Evolutionary conservation across 2,797 vertebrate genomes (phyloP).

Genomic region (Leuciscus waleckii): DNA sequence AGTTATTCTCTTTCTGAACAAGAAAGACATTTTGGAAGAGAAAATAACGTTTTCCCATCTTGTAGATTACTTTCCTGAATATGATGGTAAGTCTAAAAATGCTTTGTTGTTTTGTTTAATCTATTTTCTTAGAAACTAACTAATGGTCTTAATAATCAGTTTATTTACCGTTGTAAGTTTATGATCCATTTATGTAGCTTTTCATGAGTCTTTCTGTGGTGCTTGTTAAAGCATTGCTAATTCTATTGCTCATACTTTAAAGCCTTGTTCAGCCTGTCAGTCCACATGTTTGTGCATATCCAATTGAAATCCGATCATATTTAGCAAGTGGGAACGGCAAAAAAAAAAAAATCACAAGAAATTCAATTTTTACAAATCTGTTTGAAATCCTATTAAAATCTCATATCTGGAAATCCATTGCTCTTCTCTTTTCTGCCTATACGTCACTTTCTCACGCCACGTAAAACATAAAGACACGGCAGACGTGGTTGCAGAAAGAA

Average conservation of each 20-base stretch:
- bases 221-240: background rate
- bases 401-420: background rate
- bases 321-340: background rate
- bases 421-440: no score
- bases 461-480: no score
- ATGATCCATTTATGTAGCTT: background rate
- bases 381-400: background rate
- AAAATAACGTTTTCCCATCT: constrained; percentile 80
- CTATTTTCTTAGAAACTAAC: background rate
- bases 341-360: no score
- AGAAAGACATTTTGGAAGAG: constrained; percentile 79
- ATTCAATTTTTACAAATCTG: no score
- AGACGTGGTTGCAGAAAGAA: no score
- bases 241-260: background rate
- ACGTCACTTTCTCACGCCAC: no score
- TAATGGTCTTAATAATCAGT: background rate
- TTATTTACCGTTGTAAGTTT: background rate
- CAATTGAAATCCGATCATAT: background rate
- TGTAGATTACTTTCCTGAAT: constrained; percentile 81
- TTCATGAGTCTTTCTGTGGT: background rate
- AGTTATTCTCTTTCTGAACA: constrained; percentile 81
- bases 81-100: constrained; percentile 69
- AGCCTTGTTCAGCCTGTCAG: background rate
- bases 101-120: background rate
- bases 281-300: background rate